These are phyloP conservation scores for Ryuthela nishihirai DNA, from an alignment of 2,888 invertebrate genomes.

Conservation along the genomic window DNA sequence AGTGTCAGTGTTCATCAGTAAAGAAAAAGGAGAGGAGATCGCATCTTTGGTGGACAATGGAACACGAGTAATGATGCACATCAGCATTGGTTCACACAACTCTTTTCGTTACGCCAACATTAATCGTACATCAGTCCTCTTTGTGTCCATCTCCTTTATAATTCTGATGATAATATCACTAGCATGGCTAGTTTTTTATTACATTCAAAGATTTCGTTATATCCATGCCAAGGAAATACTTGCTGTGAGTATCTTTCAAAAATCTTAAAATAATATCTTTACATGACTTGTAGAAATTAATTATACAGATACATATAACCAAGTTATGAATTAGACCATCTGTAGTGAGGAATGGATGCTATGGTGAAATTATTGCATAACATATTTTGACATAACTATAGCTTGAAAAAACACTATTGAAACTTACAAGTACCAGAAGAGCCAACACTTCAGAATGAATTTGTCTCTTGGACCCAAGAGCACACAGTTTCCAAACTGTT, in stretches of 20 bases:
- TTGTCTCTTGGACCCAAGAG: too few species aligned
- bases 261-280: background rate
- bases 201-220: constrained; percentile 89
- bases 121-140: constrained; percentile 84
- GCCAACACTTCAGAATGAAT: too few species aligned
- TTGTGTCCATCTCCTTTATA: constrained; percentile 93
- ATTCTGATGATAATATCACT: constrained; percentile 91
- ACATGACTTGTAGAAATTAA: background rate
- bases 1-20: constrained; percentile 75
- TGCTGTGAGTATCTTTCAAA: constrained; percentile 61
- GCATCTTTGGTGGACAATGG: constrained; percentile 66
- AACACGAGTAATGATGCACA: constrained; percentile 62
- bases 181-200: constrained; percentile 94
- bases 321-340: too few species aligned
- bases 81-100: constrained; percentile 63
- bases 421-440: too few species aligned
- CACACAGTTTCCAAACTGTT: too few species aligned
- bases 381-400: too few species aligned
- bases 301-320: background rate
- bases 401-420: too few species aligned
- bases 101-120: constrained; percentile 62
- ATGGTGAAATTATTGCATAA: too few species aligned
- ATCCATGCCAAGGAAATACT: constrained; percentile 91
- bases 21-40: constrained; percentile 71
- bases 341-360: too few species aligned